Base-by-base conservation (phyloP, 2,888 invertebrate genomes). In the Leucoptera coffeella region DNA sequence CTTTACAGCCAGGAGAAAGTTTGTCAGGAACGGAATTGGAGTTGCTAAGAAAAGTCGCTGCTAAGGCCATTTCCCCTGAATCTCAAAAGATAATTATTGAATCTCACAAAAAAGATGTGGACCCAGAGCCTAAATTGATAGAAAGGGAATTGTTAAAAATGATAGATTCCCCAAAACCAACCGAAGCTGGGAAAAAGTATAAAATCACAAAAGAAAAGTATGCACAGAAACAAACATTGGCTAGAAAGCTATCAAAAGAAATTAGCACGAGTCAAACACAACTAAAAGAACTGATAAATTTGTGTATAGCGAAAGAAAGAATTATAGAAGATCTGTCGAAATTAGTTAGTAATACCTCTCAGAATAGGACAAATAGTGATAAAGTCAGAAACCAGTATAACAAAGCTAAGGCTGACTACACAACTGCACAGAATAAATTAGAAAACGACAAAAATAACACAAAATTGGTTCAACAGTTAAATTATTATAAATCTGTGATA, bases 211-310 rank as follows among this genome's bases (percentile, higher is more conserved):
- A 62, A 37, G 69, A 72, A 34, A 72, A 72, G 39, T 72, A 65
- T 40, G 49, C 59, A 23, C 67, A 71, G 34, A 72, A 72, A 38
- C 67, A 71, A 42, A 55, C 59, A 32, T 43, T 71, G 32, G 61
- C 67, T 17, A 47, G 65, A 29, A 72, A 71, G 38, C 41, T 72
- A 14, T 64, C 65, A 13, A 69, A 64, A 32, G 82, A 83, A 48
- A 75, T 84, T 25, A 77, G 77, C 30, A 74, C 76, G 11, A 78
- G 78, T 19, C 77, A 83, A 39, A 73, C 79, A 34, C 80, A 84
- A 45, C 69, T 86, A 3, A 77, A 78, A 37, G 85, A 87, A 49
- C 55, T 87, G 13, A 82, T 86, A 39, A 75, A 78, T 41, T 73
- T 82, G 13, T 72, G 71, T 38, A 59, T 71, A 39, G 58, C 62